Evolutionary conservation across 2,888 invertebrate genomes (phyloP).

Genomic region (Serrognathus titanus): DNA sequence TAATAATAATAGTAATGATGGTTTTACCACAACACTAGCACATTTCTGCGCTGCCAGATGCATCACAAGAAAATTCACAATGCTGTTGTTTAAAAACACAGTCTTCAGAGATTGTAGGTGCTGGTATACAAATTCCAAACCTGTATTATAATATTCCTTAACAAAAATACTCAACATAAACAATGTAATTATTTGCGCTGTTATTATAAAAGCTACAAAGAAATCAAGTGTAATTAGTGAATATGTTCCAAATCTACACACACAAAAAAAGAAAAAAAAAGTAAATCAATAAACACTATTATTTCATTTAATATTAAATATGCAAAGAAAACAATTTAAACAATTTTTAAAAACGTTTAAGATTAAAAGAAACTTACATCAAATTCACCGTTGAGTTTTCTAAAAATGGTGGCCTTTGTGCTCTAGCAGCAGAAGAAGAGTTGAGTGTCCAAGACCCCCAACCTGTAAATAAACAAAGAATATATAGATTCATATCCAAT

Average conservation of each 20-base stretch:
- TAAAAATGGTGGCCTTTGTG: constrained; percentile 51
- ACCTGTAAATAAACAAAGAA: constrained; percentile 44
- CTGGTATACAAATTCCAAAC: too few species aligned
- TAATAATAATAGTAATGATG: background rate
- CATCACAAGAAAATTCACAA: too few species aligned
- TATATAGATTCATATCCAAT: background rate
- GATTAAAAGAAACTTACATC: constrained; percentile 29
- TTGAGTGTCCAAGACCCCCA: constrained; percentile 49
- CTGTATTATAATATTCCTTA: too few species aligned
- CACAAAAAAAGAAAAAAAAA: background rate
- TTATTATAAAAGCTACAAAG: background rate
- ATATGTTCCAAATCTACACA: background rate
- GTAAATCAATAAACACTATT: background rate
- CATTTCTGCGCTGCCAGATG: too few species aligned
- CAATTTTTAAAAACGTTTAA: background rate
- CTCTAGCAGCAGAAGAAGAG: constrained; percentile 48
- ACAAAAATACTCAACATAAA: too few species aligned
- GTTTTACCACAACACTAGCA: background rate
- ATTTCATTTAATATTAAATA: background rate
- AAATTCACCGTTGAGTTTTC: constrained; percentile 40
- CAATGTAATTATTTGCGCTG: too few species aligned
- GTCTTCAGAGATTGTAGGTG: too few species aligned
- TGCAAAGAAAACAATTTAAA: background rate
- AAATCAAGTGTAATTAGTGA: background rate
- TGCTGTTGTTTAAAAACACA: too few species aligned